Evolutionary conservation across 2,888 invertebrate genomes (phyloP).

Genomic region (Cenopis cana): DNA sequence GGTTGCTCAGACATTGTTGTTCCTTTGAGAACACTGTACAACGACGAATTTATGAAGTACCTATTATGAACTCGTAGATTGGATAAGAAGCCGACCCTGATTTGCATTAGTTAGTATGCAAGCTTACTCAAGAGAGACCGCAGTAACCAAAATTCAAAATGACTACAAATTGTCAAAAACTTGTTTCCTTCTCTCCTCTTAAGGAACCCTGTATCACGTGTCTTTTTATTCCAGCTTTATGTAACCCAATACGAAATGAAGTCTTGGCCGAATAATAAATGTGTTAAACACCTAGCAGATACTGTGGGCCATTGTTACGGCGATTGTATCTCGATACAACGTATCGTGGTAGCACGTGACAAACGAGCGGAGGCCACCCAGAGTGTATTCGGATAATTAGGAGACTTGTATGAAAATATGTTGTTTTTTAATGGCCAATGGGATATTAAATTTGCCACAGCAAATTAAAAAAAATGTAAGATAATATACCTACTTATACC

Average conservation of each 20-base stretch:
- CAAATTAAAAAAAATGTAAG: no score
- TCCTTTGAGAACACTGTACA: no score
- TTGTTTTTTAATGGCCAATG: neutral
- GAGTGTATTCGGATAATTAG: slow-evolving; percentile 25
- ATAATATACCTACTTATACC: no score
- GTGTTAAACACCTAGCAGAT: slow-evolving; percentile 36
- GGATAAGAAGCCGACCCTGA: no score
- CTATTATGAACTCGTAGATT: no score
- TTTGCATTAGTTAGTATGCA: no score
- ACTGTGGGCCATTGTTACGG: slow-evolving; percentile 26
- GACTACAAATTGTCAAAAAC: neutral
- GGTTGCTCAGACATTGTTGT: no score
- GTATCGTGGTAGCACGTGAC: slow-evolving; percentile 37
- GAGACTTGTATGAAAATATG: slow-evolving; percentile 12
- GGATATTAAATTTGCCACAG: no score
- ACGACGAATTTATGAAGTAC: no score
- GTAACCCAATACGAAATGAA: slow-evolving; percentile 25
- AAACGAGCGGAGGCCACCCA: slow-evolving; percentile 24
- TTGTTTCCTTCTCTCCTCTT: neutral
- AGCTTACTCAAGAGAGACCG: neutral
- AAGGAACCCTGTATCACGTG: neutral
- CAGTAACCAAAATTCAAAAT: neutral
- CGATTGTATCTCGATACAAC: slow-evolving; percentile 25
- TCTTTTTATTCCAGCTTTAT: slow-evolving; percentile 7
- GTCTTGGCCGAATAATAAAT: slow-evolving; percentile 31